Conservation (phyloP, 2,888 invertebrate species). For the Drosophila prolongata region DNA sequence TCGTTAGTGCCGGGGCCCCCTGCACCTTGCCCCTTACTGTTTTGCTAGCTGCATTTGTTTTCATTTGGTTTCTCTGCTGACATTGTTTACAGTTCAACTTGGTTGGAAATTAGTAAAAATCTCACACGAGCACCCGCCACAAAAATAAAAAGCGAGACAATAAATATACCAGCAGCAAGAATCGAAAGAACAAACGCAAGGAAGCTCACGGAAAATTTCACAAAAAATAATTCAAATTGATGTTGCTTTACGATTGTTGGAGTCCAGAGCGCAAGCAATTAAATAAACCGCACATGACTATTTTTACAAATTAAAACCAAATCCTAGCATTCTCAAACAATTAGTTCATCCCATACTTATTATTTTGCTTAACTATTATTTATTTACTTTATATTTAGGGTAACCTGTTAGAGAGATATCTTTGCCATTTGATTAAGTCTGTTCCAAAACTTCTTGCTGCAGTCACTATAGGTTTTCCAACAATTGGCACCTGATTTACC, state of each 20-base stretch:
- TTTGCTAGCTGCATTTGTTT: conserved; percentile 79
- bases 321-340: no score
- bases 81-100: conserved; percentile 80
- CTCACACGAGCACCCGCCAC: conserved; percentile 49
- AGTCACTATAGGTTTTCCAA: conserved; percentile 60
- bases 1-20: conserved; percentile 57
- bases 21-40: conserved; percentile 47
- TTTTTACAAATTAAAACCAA: no score
- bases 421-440: conserved; percentile 48
- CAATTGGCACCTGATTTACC: conserved; percentile 74
- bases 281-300: not conserved
- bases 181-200: conserved; percentile 24
- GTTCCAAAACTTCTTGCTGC: conserved; percentile 54
- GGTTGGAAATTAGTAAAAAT: conserved; percentile 73
- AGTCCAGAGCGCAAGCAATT: conserved; percentile 6
- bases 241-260: conserved; percentile 22
- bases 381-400: not conserved
- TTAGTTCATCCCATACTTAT: no score
- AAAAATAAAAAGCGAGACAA: conserved; percentile 10
- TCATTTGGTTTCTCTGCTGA: conserved; percentile 75
- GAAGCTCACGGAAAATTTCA: conserved; percentile 43
- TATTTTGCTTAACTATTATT: no score
- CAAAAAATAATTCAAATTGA: conserved; percentile 64
- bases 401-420: not conserved
- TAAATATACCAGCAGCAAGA: conserved; percentile 23